A percentile compares a stretch with the other conserved stretches of the same genome.
Conservation (phyloP, 2,797 vertebrate genomes). For the Crax fasciolata region DNA sequence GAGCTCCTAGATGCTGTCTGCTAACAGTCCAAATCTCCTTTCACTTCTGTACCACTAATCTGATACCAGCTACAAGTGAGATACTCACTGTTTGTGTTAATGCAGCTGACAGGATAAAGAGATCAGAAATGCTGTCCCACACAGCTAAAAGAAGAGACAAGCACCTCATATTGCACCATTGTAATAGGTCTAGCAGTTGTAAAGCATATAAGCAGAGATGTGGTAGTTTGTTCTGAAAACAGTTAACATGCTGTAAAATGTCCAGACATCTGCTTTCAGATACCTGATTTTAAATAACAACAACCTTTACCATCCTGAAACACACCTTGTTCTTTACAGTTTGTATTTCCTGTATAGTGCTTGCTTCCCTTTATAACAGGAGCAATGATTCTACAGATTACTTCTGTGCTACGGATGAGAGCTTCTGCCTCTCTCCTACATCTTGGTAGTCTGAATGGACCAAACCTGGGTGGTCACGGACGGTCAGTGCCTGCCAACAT, state of each 20-base stretch:
- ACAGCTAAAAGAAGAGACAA: not conserved
- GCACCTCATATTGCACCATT: not conserved
- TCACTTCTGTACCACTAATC: not conserved
- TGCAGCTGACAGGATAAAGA: not conserved
- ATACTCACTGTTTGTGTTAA: not conserved
- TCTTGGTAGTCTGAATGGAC: not conserved
- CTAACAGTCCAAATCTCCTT: not conserved
- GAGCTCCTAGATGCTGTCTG: not conserved
- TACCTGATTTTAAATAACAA: not conserved
- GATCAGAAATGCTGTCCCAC: not conserved
- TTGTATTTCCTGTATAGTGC: not conserved
- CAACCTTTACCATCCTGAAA: accelerated
- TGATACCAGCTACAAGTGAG: not conserved
- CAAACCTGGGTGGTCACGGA: not conserved
- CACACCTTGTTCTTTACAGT: accelerated
- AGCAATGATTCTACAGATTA: not conserved
- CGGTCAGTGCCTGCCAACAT: not conserved
- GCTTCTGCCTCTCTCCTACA: not conserved
- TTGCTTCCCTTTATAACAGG: not conserved
- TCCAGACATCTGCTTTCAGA: not conserved
- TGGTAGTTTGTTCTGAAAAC: not conserved
- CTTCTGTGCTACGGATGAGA: not conserved
- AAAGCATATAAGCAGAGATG: not conserved
- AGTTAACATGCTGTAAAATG: accelerated
- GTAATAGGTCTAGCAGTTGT: not conserved